Evolutionary conservation across 2,797 vertebrate species (phyloP).

Genomic region (Enteromius mattozi): DNA sequence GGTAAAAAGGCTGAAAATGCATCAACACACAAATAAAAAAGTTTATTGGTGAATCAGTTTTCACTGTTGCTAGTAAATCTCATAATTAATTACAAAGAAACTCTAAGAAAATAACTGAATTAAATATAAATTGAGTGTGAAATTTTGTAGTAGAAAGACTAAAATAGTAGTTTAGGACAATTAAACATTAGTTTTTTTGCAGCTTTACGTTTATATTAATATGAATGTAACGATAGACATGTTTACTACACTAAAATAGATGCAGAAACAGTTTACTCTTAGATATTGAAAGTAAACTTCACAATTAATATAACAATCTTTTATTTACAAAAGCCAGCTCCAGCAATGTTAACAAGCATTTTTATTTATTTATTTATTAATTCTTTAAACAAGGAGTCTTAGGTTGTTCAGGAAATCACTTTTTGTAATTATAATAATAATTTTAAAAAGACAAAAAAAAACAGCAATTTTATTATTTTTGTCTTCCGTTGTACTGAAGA

Average conservation of each 20-base stretch:
- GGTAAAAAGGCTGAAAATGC: neutral
- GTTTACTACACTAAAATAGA: neutral
- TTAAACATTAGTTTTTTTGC: neutral
- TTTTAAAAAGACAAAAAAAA: neutral
- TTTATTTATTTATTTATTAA: neutral
- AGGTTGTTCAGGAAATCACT: neutral
- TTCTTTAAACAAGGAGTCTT: neutral
- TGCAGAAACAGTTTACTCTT: neutral
- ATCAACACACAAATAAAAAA: neutral
- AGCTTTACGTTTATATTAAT: neutral
- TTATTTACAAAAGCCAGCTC: neutral
- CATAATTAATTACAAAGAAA: neutral
- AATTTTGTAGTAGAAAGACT: neutral
- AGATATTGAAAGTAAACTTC: neutral
- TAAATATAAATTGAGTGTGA: no score
- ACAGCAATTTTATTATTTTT: neutral
- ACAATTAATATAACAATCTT: neutral
- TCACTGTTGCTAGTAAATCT: neutral
- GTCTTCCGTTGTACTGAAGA: neutral
- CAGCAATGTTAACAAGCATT: neutral
- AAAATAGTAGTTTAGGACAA: no score
- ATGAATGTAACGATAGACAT: neutral
- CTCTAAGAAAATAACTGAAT: no score
- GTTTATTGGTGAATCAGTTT: no score
- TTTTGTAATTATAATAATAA: neutral